These are phyloP conservation scores for Latheticus oryzae DNA, from an alignment of 2,888 invertebrate genomes.

Conservation along the genomic window DNA sequence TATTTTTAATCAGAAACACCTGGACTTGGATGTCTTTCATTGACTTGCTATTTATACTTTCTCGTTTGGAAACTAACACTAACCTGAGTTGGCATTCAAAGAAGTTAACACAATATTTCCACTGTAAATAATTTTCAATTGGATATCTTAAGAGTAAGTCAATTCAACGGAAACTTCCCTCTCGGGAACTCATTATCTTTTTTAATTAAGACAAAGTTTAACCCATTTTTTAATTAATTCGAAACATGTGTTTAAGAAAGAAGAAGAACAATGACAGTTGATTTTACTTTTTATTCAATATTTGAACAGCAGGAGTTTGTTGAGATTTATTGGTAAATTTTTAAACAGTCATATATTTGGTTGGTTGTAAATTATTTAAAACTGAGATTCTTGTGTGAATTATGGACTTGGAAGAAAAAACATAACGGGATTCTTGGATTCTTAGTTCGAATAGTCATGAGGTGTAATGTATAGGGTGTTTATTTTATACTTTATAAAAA, in stretches of 20 bases:
- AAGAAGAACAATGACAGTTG: constrained; percentile 17
- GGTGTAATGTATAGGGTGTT: too few species aligned
- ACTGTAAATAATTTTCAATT: too few species aligned
- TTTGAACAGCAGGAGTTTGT: constrained; percentile 25
- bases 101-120: too few species aligned
- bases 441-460: constrained; percentile 24
- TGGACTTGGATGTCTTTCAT: constrained; percentile 34
- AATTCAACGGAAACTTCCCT: constrained; percentile 24
- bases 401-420: constrained; percentile 14
- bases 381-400: constrained; percentile 17
- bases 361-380: constrained; percentile 24
- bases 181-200: constrained; percentile 51
- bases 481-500: too few species aligned
- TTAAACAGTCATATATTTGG: too few species aligned
- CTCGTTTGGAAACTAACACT: too few species aligned
- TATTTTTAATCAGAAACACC: constrained; percentile 51
- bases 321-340: constrained; percentile 17
- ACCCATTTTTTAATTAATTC: constrained; percentile 52
- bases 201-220: constrained; percentile 53
- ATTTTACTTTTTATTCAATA: constrained; percentile 28
- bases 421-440: constrained; percentile 30
- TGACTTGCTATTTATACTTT: constrained; percentile 34
- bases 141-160: too few species aligned
- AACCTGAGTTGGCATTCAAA: too few species aligned
- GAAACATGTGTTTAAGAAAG: constrained; percentile 45